Conservation (phyloP, 35 echinoderm and acorn worm species). For the Holothuria glaberrima region DNA sequence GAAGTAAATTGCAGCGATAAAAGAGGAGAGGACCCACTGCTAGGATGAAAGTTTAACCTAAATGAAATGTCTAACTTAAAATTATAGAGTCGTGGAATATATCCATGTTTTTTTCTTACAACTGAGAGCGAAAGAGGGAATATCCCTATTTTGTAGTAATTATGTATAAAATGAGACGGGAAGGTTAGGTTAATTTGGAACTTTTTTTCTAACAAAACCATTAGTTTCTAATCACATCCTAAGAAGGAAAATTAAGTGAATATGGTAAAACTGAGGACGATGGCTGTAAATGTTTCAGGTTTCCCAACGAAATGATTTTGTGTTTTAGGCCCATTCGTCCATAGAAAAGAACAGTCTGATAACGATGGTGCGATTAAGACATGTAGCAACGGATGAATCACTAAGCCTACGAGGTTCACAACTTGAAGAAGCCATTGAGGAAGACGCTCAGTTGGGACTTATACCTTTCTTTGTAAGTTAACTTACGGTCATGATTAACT, state of each 20-base stretch:
- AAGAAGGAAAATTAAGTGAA: background rate
- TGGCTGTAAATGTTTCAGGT: no score
- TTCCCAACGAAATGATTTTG: background rate
- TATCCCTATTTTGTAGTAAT: no score
- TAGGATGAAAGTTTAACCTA: no score
- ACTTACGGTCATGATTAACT: no score
- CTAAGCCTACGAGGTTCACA: conserved; percentile 77
- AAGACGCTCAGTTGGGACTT: conserved; percentile 77
- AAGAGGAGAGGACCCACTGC: no score
- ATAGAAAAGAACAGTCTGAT: conserved; percentile 89
- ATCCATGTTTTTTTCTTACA: no score
- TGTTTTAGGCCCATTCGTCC: conserved; percentile 90
- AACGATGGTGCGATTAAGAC: conserved; percentile 83
- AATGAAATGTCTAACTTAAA: no score
- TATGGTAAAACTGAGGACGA: background rate
- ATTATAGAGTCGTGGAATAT: no score
- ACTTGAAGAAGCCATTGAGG: conserved; percentile 80
- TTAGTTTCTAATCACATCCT: background rate
- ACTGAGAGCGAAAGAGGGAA: no score
- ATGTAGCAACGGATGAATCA: conserved; percentile 74
- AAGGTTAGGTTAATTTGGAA: background rate
- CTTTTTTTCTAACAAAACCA: background rate
- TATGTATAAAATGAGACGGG: no score
- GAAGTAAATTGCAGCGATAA: no score
- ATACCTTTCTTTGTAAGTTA: conserved; percentile 96